These are phyloP conservation scores for Oscarella lobularis DNA, from an alignment of 37 sponge, comb jelly and placozoan genomes.

Conservation along the genomic window DNA sequence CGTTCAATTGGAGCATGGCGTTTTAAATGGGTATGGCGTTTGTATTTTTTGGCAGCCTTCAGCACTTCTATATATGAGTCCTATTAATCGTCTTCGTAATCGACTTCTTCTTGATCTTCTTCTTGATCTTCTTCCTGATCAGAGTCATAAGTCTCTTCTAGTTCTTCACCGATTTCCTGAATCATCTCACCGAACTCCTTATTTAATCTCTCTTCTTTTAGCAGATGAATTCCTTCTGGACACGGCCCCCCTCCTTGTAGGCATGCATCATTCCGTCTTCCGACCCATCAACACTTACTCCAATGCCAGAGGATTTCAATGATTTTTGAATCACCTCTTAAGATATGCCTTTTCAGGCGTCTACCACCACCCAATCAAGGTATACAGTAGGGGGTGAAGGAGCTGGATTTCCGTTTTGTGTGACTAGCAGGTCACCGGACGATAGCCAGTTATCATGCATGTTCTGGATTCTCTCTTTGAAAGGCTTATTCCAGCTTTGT, in stretches of 20 bases:
- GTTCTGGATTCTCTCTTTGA: neutral
- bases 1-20: too few relatives aligned
- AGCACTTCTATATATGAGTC: too few relatives aligned
- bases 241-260: constrained; percentile 3
- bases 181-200: too few relatives aligned
- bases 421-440: neutral
- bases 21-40: too few relatives aligned
- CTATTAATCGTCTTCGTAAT: too few relatives aligned
- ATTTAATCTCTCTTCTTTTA: neutral
- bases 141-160: too few relatives aligned
- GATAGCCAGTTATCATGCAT: neutral
- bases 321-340: neutral
- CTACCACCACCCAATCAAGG: constrained; percentile 1
- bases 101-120: too few relatives aligned
- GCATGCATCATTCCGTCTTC: neutral
- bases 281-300: neutral
- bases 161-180: too few relatives aligned
- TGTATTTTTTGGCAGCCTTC: too few relatives aligned
- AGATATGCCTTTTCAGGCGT: neutral
- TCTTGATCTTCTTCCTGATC: too few relatives aligned
- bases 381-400: neutral
- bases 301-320: neutral
- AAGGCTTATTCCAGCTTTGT: constrained; percentile 1
- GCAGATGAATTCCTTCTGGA: neutral
- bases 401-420: neutral